Conservation (phyloP, 2,797 vertebrate species). For the Macropodus opercularis region DNA sequence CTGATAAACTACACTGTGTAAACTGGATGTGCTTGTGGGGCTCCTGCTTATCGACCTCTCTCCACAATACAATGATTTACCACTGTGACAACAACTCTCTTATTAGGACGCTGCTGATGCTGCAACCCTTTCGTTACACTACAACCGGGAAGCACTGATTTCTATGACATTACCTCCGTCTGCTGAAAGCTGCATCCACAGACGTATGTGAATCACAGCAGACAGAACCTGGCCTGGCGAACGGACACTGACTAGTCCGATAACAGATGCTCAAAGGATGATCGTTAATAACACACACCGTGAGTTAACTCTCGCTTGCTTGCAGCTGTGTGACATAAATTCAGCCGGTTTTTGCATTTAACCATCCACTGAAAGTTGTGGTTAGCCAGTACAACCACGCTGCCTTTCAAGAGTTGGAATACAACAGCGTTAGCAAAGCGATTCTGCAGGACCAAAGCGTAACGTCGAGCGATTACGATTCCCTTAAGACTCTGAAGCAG, state of each 20-base stretch:
- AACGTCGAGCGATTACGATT: rapidly evolving
- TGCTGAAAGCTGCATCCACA: not conserved
- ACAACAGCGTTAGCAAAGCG: not conserved
- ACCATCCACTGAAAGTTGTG: not conserved
- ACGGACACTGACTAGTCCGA: not conserved
- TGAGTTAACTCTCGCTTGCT: too few relatives aligned
- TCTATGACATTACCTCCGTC: not conserved
- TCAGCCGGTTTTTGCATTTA: not conserved
- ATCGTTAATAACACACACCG: too few relatives aligned
- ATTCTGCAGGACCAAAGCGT: not conserved
- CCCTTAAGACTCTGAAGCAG: too few relatives aligned
- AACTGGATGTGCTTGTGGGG: not conserved
- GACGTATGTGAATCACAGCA: not conserved
- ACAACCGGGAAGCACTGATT: not conserved
- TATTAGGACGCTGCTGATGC: slow-evolving; percentile 1
- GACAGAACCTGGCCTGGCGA: not conserved
- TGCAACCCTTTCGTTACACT: slow-evolving; percentile 7
- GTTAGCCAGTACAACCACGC: slow-evolving; percentile 4
- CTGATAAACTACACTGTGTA: not conserved
- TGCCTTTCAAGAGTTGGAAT: not conserved
- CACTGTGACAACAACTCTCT: not conserved
- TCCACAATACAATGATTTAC: not conserved
- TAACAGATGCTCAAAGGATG: too few relatives aligned
- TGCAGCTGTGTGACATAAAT: not conserved
- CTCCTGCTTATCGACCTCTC: not conserved